A percentile compares a stretch with the other conserved stretches of the same genome.
Conservation (phyloP, 1,140 invertebrate species). For the Trissolcus basalis region DNA sequence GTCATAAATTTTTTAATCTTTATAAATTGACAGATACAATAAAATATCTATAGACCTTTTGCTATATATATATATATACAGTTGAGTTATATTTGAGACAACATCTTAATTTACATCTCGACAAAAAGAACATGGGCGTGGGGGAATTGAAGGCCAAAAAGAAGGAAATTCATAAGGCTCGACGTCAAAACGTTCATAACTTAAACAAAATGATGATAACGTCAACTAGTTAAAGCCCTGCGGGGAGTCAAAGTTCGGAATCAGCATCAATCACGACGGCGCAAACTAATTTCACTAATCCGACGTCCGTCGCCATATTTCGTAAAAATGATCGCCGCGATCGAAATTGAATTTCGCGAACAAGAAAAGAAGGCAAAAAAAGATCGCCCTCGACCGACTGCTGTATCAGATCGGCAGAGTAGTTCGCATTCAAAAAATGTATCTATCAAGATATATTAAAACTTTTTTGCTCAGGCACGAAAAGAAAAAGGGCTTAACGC, state of each 20-base stretch:
- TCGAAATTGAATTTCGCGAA: constrained; percentile 15
- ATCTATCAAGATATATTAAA: constrained; percentile 50
- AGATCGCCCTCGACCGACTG: too few species aligned
- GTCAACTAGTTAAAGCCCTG: constrained; percentile 15
- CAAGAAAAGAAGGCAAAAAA: background rate
- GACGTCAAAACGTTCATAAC: constrained; percentile 13
- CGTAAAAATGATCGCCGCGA: background rate
- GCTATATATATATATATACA: too few species aligned
- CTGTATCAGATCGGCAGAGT: constrained; percentile 12
- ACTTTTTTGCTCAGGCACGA: constrained; percentile 18
- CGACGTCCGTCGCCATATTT: constrained; percentile 24
- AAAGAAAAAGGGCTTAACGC: constrained; percentile 25
- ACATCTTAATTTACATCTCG: too few species aligned
- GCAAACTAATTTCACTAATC: constrained; percentile 36
- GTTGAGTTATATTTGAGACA: too few species aligned
- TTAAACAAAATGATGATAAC: constrained; percentile 24
- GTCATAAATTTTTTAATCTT: too few species aligned
- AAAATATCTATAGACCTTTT: too few species aligned
- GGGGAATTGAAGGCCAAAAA: too few species aligned
- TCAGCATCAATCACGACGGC: constrained; percentile 28
- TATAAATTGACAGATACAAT: too few species aligned
- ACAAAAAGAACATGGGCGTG: too few species aligned
- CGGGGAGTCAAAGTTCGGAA: constrained; percentile 18
- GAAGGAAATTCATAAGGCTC: constrained; percentile 7
- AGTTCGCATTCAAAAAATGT: constrained; percentile 27